phyloP scores from a whole-genome alignment of 2,888 invertebrate species.

The Eupithecia dodoneata region DNA sequence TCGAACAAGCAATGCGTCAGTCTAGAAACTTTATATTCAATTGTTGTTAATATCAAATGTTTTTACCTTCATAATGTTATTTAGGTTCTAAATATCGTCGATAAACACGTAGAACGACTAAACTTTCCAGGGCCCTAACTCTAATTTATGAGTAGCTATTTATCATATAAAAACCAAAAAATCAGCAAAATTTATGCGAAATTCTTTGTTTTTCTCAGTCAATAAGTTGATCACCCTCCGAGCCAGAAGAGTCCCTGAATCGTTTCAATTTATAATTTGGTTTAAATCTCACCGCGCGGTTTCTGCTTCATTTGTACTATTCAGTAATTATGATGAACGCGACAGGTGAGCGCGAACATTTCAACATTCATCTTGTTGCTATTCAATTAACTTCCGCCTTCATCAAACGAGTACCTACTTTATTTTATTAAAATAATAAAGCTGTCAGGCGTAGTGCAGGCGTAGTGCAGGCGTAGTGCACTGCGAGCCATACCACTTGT shows the following conservation, averaged over 20 bases:
- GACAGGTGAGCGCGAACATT: conserved; percentile 10
- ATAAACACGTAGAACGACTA: conserved; percentile 15
- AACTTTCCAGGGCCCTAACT: conserved; percentile 12
- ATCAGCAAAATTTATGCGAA: background rate
- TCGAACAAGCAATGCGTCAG: background rate
- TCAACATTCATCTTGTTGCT: background rate
- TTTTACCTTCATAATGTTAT: conserved; percentile 13
- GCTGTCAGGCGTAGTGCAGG: background rate
- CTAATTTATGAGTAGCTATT: conserved; percentile 34
- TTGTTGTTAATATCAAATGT: conserved; percentile 3
- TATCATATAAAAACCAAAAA: conserved; percentile 23
- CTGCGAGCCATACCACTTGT: too few species aligned
- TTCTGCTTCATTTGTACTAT: conserved; percentile 13
- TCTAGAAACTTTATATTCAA: conserved; percentile 3
- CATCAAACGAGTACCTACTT: background rate
- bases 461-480: background rate
- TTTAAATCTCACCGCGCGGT: background rate
- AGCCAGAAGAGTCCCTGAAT: background rate
- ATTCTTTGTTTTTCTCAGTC: background rate
- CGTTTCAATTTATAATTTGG: conserved; percentile 12
- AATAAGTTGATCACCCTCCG: background rate
- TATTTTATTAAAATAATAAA: background rate
- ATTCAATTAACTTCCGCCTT: background rate
- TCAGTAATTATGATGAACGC: conserved; percentile 15
- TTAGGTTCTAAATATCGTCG: conserved; percentile 1